phyloP scores from a whole-genome alignment of 2,113 vertebrate genomes.

The Canis aureus region DNA sequence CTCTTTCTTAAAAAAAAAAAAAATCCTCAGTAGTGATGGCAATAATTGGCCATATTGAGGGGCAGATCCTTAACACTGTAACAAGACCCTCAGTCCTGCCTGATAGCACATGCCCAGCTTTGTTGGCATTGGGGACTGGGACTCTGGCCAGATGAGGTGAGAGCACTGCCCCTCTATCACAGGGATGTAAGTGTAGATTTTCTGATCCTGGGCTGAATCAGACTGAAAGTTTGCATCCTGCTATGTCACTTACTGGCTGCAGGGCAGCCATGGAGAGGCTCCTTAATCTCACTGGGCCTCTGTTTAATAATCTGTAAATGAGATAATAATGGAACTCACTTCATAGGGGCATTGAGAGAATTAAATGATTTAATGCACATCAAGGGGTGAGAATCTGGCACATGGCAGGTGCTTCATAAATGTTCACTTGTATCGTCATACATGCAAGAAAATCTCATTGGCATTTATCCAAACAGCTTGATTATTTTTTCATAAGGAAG shows the following conservation, averaged over 20 bases:
- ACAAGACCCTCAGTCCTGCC: background rate
- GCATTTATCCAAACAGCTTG: background rate
- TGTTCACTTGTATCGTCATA: background rate
- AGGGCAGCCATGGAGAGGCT: background rate
- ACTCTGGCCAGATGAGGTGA: background rate
- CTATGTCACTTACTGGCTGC: background rate
- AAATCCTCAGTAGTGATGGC: background rate
- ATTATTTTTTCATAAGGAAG: constrained; percentile 38
- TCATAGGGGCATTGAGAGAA: background rate
- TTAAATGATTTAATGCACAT: background rate
- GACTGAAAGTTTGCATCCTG: background rate
- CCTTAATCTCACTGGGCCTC: background rate
- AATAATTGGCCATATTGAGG: background rate
- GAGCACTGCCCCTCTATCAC: background rate
- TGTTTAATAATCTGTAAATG: constrained; percentile 13
- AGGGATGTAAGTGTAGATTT: too few relatives aligned
- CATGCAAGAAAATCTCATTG: background rate
- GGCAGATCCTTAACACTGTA: background rate
- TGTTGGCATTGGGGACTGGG: background rate
- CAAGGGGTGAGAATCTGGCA: background rate
- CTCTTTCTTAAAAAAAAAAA: background rate
- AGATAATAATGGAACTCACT: background rate
- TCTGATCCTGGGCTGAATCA: background rate
- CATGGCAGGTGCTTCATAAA: background rate
- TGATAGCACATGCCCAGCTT: background rate